Conservation (phyloP, 2,888 invertebrate species). For the Ophion ellenae region DNA sequence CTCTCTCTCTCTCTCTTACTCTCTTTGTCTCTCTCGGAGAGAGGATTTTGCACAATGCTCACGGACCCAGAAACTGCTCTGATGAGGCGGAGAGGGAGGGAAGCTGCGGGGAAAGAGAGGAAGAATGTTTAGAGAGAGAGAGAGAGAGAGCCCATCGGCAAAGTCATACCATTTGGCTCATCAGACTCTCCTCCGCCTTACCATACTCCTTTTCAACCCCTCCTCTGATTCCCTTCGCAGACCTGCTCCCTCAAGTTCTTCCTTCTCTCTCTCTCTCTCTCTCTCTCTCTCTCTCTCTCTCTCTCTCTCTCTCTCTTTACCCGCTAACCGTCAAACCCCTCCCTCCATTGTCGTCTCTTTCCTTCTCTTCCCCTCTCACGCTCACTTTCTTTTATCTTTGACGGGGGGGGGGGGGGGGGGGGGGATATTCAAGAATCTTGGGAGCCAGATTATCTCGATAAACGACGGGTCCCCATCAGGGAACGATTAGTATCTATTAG, state of each 20-base stretch:
- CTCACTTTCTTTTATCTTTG: neutral
- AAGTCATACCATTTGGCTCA: constrained; percentile 61
- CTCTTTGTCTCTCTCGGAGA: constrained; percentile 14
- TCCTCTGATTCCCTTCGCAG: constrained; percentile 8
- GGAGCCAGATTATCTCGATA: constrained; percentile 59
- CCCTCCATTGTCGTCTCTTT: neutral
- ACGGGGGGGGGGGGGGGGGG: neutral
- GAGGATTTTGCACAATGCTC: constrained; percentile 58
- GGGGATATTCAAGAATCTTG: constrained; percentile 28
- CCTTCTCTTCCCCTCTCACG: constrained; percentile 22
- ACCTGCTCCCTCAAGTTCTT: too few relatives aligned
- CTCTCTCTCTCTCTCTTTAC: too few relatives aligned
- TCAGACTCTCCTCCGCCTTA: constrained; percentile 43
- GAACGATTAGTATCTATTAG: constrained; percentile 65
- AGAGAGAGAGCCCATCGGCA: constrained; percentile 44
- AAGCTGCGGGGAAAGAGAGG: neutral
- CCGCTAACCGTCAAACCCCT: constrained; percentile 19
- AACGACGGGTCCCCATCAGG: constrained; percentile 56
- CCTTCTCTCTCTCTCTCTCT: too few relatives aligned
- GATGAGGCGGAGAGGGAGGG: constrained; percentile 8
- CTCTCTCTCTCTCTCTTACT: constrained; percentile 22
- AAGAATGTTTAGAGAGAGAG: neutral
- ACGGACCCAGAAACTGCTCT: constrained; percentile 14
- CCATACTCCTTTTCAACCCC: constrained; percentile 11
- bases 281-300: too few relatives aligned